These are phyloP conservation scores for Hirtodrosophila duncani DNA, from an alignment of 2,888 invertebrate species.

Conservation along the genomic window DNA sequence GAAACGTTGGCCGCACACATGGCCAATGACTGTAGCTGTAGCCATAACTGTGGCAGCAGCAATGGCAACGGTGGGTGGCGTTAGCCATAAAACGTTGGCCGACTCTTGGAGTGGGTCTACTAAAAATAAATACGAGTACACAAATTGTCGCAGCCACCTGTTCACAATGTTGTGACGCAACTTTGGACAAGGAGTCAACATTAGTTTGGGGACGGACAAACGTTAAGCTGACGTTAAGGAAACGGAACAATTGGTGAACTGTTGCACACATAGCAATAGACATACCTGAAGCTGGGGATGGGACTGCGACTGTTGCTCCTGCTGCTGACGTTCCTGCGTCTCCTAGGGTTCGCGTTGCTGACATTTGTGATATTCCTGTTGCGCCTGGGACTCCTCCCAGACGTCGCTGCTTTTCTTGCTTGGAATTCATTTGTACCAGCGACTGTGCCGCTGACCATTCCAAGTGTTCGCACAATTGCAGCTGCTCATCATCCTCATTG, in stretches of 20 bases:
- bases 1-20: constrained; percentile 1
- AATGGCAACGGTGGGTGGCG: constrained; percentile 51
- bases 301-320: constrained; percentile 12
- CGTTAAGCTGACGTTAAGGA: constrained; percentile 6
- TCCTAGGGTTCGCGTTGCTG: constrained; percentile 10
- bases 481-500: constrained; percentile 31
- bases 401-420: constrained; percentile 70
- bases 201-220: neutral
- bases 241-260: constrained; percentile 45
- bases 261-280: constrained; percentile 29
- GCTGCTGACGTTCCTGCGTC: constrained; percentile 5
- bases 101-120: constrained; percentile 37
- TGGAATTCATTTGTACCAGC: constrained; percentile 77
- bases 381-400: constrained; percentile 14
- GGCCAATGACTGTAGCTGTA: neutral
- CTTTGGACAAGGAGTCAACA: constrained; percentile 19
- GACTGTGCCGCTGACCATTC: constrained; percentile 78
- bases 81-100: constrained; percentile 52
- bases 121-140: constrained; percentile 71
- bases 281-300: constrained; percentile 20
- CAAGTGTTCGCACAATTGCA: constrained; percentile 70
- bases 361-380: constrained; percentile 2
- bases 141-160: constrained; percentile 72
- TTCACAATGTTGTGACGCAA: constrained; percentile 71
- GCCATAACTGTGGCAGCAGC: constrained; percentile 9